phyloP scores from a whole-genome alignment of 2,888 invertebrate species.

The Phytoseiulus persimilis region DNA sequence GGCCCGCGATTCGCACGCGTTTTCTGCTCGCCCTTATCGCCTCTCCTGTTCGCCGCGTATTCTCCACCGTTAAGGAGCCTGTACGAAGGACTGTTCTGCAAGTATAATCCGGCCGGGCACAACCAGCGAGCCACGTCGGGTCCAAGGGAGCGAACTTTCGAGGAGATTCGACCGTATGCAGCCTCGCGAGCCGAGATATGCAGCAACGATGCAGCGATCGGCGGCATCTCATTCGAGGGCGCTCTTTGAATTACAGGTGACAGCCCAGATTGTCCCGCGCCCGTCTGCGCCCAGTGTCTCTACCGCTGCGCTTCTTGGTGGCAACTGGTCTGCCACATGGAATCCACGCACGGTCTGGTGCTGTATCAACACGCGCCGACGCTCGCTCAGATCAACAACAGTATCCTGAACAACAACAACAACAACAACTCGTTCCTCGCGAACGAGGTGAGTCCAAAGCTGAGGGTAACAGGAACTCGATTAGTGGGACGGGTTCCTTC shows the following conservation, averaged over 20 bases:
- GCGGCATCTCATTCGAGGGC: neutral
- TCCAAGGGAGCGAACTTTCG: neutral
- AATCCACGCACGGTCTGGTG: slow-evolving; percentile 62
- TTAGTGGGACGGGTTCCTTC: no score
- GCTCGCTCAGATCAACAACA: slow-evolving; percentile 12
- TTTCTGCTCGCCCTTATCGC: slow-evolving; percentile 1
- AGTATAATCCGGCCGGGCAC: slow-evolving; percentile 47
- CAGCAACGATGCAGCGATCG: neutral
- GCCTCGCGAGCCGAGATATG: neutral
- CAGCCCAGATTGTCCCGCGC: slow-evolving; percentile 49
- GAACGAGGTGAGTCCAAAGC: neutral
- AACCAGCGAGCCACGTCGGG: neutral
- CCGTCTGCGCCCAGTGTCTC: slow-evolving; percentile 61
- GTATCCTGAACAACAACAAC: slow-evolving; percentile 11
- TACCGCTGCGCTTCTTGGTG: slow-evolving; percentile 61
- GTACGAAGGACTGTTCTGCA: neutral
- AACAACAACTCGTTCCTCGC: slow-evolving; percentile 11
- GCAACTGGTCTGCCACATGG: slow-evolving; percentile 63
- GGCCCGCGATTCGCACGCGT: neutral
- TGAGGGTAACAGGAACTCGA: no score
- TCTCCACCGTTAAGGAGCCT: neutral
- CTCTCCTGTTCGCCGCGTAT: neutral
- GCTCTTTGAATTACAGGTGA: slow-evolving; percentile 10
- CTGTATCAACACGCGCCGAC: slow-evolving; percentile 56
- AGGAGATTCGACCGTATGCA: neutral